These are phyloP conservation scores for Aelia acuminata DNA, from an alignment of 2,888 invertebrate species.

Conservation along the genomic window DNA sequence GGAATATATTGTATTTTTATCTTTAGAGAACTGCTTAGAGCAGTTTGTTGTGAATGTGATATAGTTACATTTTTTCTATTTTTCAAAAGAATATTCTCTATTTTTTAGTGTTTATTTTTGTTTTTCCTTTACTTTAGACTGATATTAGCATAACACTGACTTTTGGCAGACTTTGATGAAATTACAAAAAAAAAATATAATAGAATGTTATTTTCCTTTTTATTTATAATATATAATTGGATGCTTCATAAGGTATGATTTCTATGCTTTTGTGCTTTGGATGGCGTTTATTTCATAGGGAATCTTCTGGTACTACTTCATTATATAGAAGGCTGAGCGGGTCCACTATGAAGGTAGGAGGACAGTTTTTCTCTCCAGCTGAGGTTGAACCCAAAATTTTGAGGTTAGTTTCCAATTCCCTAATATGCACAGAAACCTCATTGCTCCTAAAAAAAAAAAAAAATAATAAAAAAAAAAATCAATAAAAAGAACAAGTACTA, in stretches of 20 bases:
- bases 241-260: conserved; percentile 35
- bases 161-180: background rate
- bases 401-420: conserved; percentile 46
- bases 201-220: background rate
- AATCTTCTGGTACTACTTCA: conserved; percentile 8
- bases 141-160: background rate
- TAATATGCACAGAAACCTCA: conserved; percentile 22
- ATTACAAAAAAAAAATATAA: background rate
- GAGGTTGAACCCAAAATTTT: conserved; percentile 7
- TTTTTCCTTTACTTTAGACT: background rate
- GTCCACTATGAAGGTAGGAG: conserved; percentile 47
- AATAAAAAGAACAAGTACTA: no score
- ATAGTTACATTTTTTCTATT: background rate
- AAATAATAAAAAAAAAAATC: background rate
- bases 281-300: conserved; percentile 35
- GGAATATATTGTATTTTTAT: background rate
- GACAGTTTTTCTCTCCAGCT: conserved; percentile 34
- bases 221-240: background rate
- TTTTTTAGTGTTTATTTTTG: background rate
- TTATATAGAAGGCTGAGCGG: conserved; percentile 39
- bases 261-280: conserved; percentile 47
- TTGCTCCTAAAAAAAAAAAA: background rate
- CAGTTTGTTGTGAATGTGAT: conserved; percentile 30
- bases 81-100: background rate
- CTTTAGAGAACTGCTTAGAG: conserved; percentile 20